Evolutionary conservation across 2,888 invertebrate genomes (phyloP).

Genomic region (Macaria liturata): DNA sequence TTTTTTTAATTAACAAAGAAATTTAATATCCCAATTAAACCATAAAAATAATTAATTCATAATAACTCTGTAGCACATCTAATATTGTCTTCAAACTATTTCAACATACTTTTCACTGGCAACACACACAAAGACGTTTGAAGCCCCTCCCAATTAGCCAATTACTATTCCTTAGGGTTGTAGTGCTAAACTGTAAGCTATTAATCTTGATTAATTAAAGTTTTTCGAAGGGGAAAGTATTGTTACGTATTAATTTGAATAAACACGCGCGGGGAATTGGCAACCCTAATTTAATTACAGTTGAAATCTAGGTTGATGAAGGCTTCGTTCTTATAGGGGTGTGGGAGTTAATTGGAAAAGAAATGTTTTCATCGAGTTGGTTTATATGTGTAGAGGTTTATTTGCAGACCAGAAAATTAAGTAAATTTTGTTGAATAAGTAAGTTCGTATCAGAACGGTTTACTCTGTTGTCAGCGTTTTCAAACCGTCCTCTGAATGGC

Average conservation of each 20-base stretch:
- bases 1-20: no score
- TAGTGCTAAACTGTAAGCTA: slow-evolving; percentile 64
- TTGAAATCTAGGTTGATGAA: slow-evolving; percentile 25
- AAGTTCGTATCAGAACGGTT: no score
- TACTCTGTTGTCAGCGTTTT: no score
- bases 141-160: slow-evolving; percentile 58
- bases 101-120: slow-evolving; percentile 14
- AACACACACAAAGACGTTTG: slow-evolving; percentile 34
- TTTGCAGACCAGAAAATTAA: no score
- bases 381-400: no score
- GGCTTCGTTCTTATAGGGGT: slow-evolving; percentile 13
- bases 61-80: no score
- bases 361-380: no score
- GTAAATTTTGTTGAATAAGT: no score
- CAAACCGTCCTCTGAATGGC: no score
- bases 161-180: slow-evolving; percentile 63
- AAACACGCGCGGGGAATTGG: slow-evolving; percentile 34
- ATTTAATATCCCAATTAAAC: no score
- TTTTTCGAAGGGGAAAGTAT: slow-evolving; percentile 45
- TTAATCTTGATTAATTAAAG: slow-evolving; percentile 75
- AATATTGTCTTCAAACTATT: no score
- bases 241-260: slow-evolving; percentile 42
- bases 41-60: no score
- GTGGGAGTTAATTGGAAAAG: not conserved
- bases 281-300: slow-evolving; percentile 37